phyloP scores from a whole-genome alignment of 2,797 vertebrate genomes.

The Geotrypetes seraphini region DNA sequence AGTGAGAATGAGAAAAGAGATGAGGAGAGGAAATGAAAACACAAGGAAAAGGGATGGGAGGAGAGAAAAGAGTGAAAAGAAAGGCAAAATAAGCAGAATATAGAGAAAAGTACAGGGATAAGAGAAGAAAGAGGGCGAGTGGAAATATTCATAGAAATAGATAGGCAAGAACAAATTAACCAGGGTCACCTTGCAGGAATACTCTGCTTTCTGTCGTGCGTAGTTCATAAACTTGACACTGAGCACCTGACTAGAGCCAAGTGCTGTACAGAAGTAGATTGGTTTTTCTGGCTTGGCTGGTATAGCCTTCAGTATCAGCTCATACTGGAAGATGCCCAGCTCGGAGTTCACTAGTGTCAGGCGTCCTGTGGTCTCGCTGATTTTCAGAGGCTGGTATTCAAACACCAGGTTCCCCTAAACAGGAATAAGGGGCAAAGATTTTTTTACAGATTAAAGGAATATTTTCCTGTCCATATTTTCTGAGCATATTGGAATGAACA shows the following conservation, averaged over 20 bases:
- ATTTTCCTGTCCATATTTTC: too few species aligned
- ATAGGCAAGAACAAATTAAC: too few species aligned
- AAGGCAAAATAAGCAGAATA: too few species aligned
- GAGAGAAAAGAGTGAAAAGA: too few species aligned
- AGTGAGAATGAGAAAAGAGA: too few species aligned
- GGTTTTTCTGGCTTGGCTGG: conserved; percentile 55
- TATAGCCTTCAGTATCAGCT: conserved; percentile 61
- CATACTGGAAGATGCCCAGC: conserved; percentile 65
- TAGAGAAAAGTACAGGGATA: too few species aligned
- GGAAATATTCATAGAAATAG: too few species aligned
- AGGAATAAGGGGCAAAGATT: not conserved
- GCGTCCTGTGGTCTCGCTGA: conserved; percentile 45
- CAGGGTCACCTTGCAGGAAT: conserved; percentile 59
- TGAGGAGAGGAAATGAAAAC: too few species aligned
- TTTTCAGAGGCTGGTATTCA: conserved; percentile 69
- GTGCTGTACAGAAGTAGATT: conserved; percentile 52
- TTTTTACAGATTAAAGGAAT: too few species aligned
- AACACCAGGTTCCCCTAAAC: conserved; percentile 58
- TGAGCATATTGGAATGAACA: too few species aligned
- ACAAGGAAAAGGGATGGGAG: too few species aligned
- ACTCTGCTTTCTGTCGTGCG: conserved; percentile 59
- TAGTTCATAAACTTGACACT: conserved; percentile 66
- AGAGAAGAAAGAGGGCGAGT: too few species aligned
- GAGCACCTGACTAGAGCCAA: conserved; percentile 60
- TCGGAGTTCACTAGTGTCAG: conserved; percentile 61